Conservation (phyloP, 1,140 invertebrate genomes). For the Diplogasteroides magnus region DNA sequence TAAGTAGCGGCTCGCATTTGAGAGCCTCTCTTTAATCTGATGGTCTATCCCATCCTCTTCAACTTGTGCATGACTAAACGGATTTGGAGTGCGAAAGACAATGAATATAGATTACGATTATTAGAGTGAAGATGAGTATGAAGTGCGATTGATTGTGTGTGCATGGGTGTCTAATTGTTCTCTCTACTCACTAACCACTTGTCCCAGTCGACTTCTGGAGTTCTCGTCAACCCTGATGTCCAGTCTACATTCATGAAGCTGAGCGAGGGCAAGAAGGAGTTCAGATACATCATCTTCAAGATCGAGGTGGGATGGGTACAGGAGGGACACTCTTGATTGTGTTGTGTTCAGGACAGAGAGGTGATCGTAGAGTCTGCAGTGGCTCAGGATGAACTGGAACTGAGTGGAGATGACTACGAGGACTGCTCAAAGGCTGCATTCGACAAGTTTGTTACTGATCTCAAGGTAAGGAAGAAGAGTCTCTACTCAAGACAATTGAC, state of each 20-base stretch:
- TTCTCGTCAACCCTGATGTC: constrained; percentile 28
- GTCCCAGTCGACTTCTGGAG: constrained; percentile 15
- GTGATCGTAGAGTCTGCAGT: constrained; percentile 52
- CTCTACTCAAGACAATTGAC: neutral
- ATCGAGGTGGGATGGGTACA: constrained; percentile 11
- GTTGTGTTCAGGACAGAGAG: constrained; percentile 42
- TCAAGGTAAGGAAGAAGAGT: constrained; percentile 35
- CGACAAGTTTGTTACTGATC: constrained; percentile 50
- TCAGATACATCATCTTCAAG: constrained; percentile 31
- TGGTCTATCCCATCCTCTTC: neutral
- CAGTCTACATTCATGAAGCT: constrained; percentile 18
- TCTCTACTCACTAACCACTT: neutral
- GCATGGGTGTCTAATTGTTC: neutral
- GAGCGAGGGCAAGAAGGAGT: constrained; percentile 22
- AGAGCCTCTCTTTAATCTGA: too few relatives aligned
- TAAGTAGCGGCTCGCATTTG: too few relatives aligned
- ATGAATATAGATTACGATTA: too few relatives aligned
- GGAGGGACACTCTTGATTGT: neutral
- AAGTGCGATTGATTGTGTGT: too few relatives aligned
- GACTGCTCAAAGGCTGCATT: constrained; percentile 54
- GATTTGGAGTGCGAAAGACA: too few relatives aligned
- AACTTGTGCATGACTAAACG: neutral
- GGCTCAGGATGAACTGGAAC: constrained; percentile 40
- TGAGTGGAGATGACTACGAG: constrained; percentile 46
- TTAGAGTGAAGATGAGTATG: too few relatives aligned